Evolutionary conservation across 1,140 invertebrate genomes (phyloP).

Genomic region (Branchinecta lynchi): DNA sequence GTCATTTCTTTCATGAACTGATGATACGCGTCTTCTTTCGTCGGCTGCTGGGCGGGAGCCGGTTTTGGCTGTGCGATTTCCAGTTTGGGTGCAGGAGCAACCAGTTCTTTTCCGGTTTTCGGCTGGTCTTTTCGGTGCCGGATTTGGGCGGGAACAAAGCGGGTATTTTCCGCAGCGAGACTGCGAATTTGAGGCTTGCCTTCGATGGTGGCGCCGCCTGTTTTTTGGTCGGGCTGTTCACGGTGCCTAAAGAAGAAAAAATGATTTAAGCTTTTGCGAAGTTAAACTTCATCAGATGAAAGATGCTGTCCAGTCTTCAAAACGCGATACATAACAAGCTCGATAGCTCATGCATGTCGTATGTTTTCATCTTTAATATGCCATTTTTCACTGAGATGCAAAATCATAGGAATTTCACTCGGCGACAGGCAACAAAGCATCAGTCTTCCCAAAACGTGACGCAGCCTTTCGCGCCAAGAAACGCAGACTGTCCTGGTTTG

Average conservation of each 20-base stretch:
- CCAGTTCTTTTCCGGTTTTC: background rate
- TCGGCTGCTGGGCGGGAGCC: constrained; percentile 38
- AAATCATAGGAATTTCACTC: no score
- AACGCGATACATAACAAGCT: background rate
- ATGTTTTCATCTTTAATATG: no score
- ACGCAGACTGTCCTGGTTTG: no score
- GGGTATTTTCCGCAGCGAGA: constrained; percentile 80
- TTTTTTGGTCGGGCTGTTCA: constrained; percentile 22
- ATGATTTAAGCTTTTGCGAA: background rate
- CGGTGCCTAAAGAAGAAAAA: constrained; percentile 1
- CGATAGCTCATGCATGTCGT: no score
- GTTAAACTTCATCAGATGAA: background rate
- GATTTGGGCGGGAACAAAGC: constrained; percentile 82
- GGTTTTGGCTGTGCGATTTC: constrained; percentile 28
- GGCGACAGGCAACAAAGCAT: no score
- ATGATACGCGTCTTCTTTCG: constrained; percentile 92
- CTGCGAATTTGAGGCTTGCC: constrained; percentile 90
- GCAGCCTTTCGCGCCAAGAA: no score
- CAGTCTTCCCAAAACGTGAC: no score
- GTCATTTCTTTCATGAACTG: constrained; percentile 99
- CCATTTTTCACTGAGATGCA: no score
- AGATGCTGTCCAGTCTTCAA: no score
- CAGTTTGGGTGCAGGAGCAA: constrained; percentile 21
- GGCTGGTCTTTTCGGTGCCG: constrained; percentile 62
- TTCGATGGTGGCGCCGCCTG: constrained; percentile 64